phyloP scores from a whole-genome alignment of 2,797 vertebrate genomes.

The Rhodeus uyekii region DNA sequence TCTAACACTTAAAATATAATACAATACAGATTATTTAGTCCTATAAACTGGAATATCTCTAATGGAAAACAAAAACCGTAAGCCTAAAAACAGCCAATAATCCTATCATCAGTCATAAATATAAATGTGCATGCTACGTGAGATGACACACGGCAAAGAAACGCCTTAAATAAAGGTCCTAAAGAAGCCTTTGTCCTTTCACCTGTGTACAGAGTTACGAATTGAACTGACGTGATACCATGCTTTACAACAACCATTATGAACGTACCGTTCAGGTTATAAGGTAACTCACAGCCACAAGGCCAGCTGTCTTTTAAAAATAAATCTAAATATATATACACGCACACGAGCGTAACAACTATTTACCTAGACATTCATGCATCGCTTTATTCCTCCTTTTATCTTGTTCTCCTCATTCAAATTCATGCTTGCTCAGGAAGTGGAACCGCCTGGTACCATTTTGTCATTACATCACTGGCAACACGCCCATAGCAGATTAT shows the following conservation, averaged over 20 bases:
- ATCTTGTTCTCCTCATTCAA: constrained; percentile 3
- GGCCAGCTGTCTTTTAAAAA: not conserved
- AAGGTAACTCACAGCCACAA: not conserved
- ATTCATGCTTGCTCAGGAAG: not conserved
- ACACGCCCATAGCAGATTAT: not conserved
- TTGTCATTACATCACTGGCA: constrained; percentile 15
- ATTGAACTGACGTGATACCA: not conserved
- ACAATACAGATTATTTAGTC: not conserved
- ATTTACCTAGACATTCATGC: not conserved
- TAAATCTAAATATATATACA: not conserved
- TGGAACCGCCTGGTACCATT: constrained; percentile 14
- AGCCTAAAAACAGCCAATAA: not conserved
- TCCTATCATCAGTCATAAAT: not conserved
- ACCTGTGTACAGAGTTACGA: constrained; percentile 19
- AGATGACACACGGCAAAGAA: not conserved
- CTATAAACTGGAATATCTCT: not conserved
- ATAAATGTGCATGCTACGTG: not conserved
- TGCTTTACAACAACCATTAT: not conserved
- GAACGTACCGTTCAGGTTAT: not conserved
- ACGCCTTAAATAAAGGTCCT: constrained; percentile 56
- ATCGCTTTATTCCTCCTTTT: not conserved
- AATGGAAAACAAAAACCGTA: constrained; percentile 10
- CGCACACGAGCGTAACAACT: not conserved
- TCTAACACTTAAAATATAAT: not conserved
- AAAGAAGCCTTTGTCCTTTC: constrained; percentile 27